Base-by-base conservation (phyloP, 2,797 vertebrate species). In the Decapterus maruadsi region DNA sequence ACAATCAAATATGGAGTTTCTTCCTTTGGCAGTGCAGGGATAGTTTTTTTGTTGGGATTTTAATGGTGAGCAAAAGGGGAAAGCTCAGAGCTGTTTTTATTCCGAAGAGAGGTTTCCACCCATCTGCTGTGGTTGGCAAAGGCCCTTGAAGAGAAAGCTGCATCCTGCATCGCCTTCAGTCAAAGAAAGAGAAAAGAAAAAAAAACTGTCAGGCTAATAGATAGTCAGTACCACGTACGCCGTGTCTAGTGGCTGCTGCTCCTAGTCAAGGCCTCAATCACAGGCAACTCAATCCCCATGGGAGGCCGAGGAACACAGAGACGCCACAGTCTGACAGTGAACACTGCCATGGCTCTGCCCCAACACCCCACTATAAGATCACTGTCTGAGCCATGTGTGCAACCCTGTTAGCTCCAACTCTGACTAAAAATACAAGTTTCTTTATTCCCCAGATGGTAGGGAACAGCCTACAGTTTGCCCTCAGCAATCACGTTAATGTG, bases 221-320 rank as follows among this genome's bases (percentile, higher is more conserved):
- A 90, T 86, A 88, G 80, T 87, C 86, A 81, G 83, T 73, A 74
- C 79, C 72, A 84, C 76, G 75, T 84, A 78, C 75, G 67, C 64
- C 66, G 78, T 58, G 80, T 75, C 76, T 87, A 43, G 22, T 82
- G 70, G 81, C 81, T 78, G 80, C 83, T 87, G 84, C 81, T 92
- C 82, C 76, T 66, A 91, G 89, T 90, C 92, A 87, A 90, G 87
- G 87, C 87, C 87, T 91, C 91, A 89, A 89, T 92, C 91, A 92
- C 87, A 84, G 65, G 79, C 57, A 45, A 62, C 76, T 87, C 77
- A 75, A 72, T 80, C 83, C 92, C 87, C 80, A 66, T 3, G 75
- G 78, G 89, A 87, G 83, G 26, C 14, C 8, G 1, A 45, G 71
- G 71, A 86, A 87, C 83, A 89, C 75, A 81, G 84, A 81, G 84